Percentiles rank a stretch among this genome's conserved stretches.
These are phyloP conservation scores for Okapia johnstoni DNA, from an alignment of 2,113 vertebrate species.

Conservation along the genomic window DNA sequence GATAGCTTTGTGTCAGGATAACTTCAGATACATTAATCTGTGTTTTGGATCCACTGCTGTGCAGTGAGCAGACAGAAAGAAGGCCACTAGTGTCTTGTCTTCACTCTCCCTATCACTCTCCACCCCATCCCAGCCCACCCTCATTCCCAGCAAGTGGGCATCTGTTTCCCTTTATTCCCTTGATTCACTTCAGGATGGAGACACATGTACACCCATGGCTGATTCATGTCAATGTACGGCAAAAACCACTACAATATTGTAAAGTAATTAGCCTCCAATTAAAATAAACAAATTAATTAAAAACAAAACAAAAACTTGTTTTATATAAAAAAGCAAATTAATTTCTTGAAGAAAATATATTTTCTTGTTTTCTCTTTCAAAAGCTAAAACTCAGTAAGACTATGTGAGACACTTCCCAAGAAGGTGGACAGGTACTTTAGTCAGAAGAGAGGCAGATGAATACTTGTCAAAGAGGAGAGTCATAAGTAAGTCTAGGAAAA, in stretches of 20 bases:
- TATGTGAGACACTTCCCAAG: background rate
- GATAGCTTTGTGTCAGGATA: background rate
- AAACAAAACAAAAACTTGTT: background rate
- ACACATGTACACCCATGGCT: background rate
- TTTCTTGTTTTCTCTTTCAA: background rate
- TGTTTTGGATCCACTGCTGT: background rate
- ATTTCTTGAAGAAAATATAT: background rate
- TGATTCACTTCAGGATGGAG: background rate
- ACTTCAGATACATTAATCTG: conserved; percentile 5
- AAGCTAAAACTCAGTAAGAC: background rate
- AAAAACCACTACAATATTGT: background rate
- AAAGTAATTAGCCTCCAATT: background rate
- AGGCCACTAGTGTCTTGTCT: background rate
- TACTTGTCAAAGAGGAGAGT: background rate
- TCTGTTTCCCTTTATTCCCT: background rate
- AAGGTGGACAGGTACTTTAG: background rate
- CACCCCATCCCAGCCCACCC: accelerated
- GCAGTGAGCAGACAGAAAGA: background rate
- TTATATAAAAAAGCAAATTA: background rate
- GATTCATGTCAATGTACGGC: background rate
- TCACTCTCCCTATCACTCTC: background rate
- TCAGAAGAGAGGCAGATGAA: background rate
- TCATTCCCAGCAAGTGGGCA: background rate
- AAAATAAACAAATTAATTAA: background rate
- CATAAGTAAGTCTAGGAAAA: background rate